Percentiles rank a stretch among this genome's conserved stretches.
Conservation (phyloP, 2,888 invertebrate genomes). For the Gastrophysa polygoni region DNA sequence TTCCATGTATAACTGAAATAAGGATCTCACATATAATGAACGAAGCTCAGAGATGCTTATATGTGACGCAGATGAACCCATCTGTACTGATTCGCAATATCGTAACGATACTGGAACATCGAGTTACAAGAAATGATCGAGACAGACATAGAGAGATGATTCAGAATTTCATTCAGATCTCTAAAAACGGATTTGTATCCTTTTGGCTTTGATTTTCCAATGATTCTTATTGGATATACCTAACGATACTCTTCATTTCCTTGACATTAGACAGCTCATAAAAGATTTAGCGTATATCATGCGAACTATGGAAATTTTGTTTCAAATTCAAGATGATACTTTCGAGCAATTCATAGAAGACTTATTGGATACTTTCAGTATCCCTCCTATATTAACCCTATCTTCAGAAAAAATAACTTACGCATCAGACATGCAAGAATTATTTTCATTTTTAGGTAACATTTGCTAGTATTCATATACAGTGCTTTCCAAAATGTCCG, state of each 20-base stretch:
- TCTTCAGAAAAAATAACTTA: conserved; percentile 47
- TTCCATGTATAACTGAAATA: no score
- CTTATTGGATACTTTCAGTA: conserved; percentile 48
- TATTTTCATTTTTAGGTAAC: conserved; percentile 53
- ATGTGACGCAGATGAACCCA: conserved; percentile 19
- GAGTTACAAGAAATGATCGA: conserved; percentile 32
- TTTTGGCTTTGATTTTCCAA: conserved; percentile 20
- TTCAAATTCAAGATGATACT: conserved; percentile 36
- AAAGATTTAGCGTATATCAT: conserved; percentile 51
- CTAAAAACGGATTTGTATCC: conserved; percentile 40
- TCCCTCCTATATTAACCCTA: conserved; percentile 49
- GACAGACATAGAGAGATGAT: conserved; percentile 32
- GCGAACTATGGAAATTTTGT: conserved; percentile 51
- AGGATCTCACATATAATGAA: no score
- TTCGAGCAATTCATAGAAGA: conserved; percentile 45
- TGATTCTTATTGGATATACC: neutral
- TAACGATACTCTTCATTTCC: neutral
- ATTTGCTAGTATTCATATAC: no score
- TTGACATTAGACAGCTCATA: conserved; percentile 46
- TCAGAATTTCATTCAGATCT: conserved; percentile 26
- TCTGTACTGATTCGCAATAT: conserved; percentile 29
- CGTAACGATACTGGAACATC: conserved; percentile 30
- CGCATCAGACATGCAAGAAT: conserved; percentile 46
- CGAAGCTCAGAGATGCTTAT: neutral
- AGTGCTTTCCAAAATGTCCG: no score